Conservation (phyloP, 2,113 vertebrate species). For the Crotalus viridis region DNA sequence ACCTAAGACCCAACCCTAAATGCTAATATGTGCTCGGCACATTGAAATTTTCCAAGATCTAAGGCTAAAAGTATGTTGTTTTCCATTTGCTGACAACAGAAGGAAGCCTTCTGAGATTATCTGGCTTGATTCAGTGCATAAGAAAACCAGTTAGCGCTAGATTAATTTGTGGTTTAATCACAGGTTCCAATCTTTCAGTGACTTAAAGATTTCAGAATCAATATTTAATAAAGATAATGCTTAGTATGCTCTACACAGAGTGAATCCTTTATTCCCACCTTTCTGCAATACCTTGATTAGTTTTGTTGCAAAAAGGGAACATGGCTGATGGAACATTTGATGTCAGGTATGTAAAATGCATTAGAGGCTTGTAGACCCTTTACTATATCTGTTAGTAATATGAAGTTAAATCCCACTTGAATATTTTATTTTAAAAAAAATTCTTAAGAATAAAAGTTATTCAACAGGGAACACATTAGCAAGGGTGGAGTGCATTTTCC, state of each 20-base stretch:
- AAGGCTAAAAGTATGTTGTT: conserved; percentile 21
- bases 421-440: neutral
- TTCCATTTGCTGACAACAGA: conserved; percentile 37
- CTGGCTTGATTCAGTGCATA: conserved; percentile 64
- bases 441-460: neutral
- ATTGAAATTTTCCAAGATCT: conserved; percentile 19
- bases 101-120: conserved; percentile 46
- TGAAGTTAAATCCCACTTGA: neutral
- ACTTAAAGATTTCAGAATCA: conserved; percentile 74
- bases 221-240: conserved; percentile 79
- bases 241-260: conserved; percentile 59
- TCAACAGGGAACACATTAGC: neutral
- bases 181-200: conserved; percentile 61
- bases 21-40: conserved; percentile 12
- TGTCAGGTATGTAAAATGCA: neutral
- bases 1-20: neutral
- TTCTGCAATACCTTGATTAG: conserved; percentile 17
- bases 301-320: conserved; percentile 3
- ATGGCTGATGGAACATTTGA: neutral
- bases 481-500: neutral
- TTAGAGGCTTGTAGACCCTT: neutral
- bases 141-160: conserved; percentile 64
- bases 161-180: conserved; percentile 74
- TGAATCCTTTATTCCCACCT: conserved; percentile 31
- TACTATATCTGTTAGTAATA: neutral